Percentiles rank a stretch among this genome's conserved stretches.
Conservation (phyloP, 1,140 invertebrate species). For the Pseudomyrmex cubaensis region DNA sequence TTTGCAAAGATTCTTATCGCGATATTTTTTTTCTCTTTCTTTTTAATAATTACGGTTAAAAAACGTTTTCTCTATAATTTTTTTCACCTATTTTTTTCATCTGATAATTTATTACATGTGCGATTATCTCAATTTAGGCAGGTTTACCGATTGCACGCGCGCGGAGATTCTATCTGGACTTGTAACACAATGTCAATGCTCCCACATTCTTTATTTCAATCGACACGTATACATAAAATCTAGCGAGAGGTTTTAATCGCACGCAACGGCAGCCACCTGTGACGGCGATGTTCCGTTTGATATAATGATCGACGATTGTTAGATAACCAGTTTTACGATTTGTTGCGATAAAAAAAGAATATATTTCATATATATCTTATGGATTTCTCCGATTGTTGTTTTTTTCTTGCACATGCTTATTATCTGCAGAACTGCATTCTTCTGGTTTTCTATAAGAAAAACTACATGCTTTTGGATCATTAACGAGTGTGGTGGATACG, state of each 20-base stretch:
- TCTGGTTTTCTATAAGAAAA: constrained; percentile 4
- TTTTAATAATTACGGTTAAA: no score
- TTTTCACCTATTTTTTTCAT: no score
- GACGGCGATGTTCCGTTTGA: neutral
- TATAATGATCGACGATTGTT: constrained; percentile 1
- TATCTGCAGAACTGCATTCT: neutral
- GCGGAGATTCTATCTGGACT: neutral
- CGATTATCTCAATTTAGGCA: neutral
- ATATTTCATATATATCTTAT: neutral
- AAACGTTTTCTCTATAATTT: no score
- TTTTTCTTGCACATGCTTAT: neutral
- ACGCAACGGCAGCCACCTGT: neutral
- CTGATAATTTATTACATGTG: neutral
- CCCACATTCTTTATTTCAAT: neutral
- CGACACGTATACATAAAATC: neutral
- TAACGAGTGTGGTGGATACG: neutral
- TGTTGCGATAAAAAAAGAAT: neutral
- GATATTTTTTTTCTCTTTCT: no score
- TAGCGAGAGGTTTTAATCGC: neutral
- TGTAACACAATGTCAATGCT: neutral
- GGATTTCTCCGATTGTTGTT: neutral
- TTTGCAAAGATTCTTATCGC: no score
- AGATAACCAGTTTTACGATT: constrained; percentile 2
- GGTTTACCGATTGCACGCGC: no score
- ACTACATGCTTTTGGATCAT: neutral